Evolutionary conservation across 2,797 vertebrate genomes (phyloP).

Genomic region (Nannoperca obscura): DNA sequence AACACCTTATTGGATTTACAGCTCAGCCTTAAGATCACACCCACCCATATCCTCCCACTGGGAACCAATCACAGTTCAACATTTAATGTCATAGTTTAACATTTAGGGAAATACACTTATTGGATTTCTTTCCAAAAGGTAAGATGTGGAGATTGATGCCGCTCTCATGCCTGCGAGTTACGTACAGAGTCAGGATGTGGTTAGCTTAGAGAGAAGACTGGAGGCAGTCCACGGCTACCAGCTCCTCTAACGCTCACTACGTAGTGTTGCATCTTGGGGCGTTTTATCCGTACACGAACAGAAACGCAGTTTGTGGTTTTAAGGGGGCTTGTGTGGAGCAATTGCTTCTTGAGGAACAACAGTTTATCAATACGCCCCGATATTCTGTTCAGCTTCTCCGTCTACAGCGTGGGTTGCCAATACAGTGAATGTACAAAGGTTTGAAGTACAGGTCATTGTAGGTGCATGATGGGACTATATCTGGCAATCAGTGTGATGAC

Average conservation of each 20-base stretch:
- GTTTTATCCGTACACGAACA: neutral
- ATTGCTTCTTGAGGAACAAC: neutral
- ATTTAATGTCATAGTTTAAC: slow-evolving; percentile 1
- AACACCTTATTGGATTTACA: slow-evolving; percentile 3
- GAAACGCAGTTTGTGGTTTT: neutral
- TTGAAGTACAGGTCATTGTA: neutral
- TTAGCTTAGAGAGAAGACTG: no score
- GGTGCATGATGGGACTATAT: no score
- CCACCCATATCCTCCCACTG: neutral
- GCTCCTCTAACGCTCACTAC: neutral
- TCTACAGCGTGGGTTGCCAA: neutral
- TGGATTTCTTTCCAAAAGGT: neutral
- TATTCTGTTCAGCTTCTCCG: neutral
- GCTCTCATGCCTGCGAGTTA: neutral
- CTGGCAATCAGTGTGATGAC: no score
- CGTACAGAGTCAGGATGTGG: neutral
- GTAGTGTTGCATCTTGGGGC: neutral
- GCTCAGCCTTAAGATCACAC: neutral
- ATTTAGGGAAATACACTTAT: neutral
- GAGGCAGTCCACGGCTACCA: neutral
- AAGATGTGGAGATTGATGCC: neutral
- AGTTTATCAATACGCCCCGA: neutral
- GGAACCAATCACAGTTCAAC: neutral
- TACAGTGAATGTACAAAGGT: neutral
- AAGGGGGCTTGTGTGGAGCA: neutral